Percentiles rank a stretch among this genome's conserved stretches.
These are phyloP conservation scores for Camelus bactrianus DNA, from an alignment of 2,113 vertebrate species.

Conservation along the genomic window DNA sequence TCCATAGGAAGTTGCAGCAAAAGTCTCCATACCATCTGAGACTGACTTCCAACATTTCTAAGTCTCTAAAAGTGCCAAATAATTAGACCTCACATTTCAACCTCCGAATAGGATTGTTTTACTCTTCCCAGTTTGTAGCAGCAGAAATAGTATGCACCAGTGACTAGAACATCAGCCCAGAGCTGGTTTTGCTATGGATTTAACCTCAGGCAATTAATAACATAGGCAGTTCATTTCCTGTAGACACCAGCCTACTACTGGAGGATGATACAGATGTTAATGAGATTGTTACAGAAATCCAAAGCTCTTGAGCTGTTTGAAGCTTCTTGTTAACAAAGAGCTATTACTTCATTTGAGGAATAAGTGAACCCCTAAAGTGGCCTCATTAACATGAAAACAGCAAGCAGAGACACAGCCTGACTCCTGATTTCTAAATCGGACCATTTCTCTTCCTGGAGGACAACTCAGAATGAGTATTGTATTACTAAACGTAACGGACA, in stretches of 20 bases:
- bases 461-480: conserved; percentile 44
- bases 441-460: conserved; percentile 61
- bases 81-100: background rate
- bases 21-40: background rate
- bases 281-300: conserved; percentile 53
- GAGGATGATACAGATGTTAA: conserved; percentile 46
- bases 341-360: conserved; percentile 55
- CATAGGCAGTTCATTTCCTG: conserved; percentile 37
- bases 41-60: background rate
- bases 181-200: background rate
- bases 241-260: conserved; percentile 33
- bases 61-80: background rate
- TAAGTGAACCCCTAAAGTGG: conserved; percentile 42
- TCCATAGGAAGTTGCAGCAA: background rate
- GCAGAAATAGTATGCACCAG: background rate
- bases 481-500: conserved; percentile 50
- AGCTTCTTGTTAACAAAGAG: conserved; percentile 39
- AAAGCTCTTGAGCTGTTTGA: conserved; percentile 49
- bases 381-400: conserved; percentile 70
- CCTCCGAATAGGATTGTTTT: background rate
- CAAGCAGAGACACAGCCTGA: conserved; percentile 35
- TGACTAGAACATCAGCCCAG: background rate
- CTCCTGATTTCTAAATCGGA: conserved; percentile 57
- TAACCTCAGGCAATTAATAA: conserved; percentile 36
- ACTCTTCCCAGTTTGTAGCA: background rate